Evolutionary conservation across 2,113 vertebrate species (phyloP).

Genomic region (Cryptoleucopteryx plumbea): DNA sequence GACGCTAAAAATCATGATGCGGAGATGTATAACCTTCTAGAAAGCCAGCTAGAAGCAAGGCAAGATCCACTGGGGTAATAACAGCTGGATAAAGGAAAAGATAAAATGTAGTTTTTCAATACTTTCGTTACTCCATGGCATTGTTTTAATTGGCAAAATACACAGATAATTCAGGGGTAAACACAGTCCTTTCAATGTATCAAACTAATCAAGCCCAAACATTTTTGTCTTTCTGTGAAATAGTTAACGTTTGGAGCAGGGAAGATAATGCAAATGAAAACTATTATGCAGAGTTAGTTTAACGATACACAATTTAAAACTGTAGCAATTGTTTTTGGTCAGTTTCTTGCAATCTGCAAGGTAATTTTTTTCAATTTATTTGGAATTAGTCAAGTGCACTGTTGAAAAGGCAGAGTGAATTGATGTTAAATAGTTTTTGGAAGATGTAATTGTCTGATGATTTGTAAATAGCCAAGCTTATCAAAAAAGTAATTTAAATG

Average conservation of each 20-base stretch:
- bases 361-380: conserved; percentile 84
- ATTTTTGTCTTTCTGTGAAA: conserved; percentile 7
- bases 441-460: conserved; percentile 86
- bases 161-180: not conserved
- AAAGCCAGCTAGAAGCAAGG: not conserved
- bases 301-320: conserved; percentile 65
- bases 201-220: not conserved
- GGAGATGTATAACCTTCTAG: not conserved
- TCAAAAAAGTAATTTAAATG: conserved; percentile 83
- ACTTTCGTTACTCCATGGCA: not conserved
- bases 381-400: conserved; percentile 80
- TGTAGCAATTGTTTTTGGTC: conserved; percentile 74
- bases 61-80: not conserved
- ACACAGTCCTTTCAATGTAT: not conserved
- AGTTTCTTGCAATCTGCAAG: conserved; percentile 77
- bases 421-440: conserved; percentile 85
- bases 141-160: not conserved
- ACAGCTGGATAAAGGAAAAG: not conserved
- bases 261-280: conserved; percentile 45
- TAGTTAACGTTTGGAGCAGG: conserved; percentile 32
- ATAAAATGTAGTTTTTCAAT: not conserved
- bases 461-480: conserved; percentile 84
- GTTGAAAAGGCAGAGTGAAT: conserved; percentile 81
- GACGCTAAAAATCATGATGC: not conserved
- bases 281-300: conserved; percentile 55